Base-by-base conservation (phyloP, 1,140 invertebrate species). In the Saccostrea glomerata region DNA sequence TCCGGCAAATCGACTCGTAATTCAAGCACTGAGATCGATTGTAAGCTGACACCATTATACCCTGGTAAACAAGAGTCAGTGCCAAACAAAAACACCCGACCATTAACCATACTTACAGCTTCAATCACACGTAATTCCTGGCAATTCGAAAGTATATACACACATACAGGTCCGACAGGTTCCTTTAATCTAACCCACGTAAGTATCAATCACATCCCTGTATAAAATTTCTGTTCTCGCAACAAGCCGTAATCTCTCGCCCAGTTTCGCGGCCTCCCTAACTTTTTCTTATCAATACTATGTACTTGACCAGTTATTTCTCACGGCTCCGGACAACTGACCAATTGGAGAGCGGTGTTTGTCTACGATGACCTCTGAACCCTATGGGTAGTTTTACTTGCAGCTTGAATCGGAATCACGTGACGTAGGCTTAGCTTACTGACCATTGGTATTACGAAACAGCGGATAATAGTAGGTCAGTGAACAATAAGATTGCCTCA, bases 241-340 rank as follows among this genome's bases (percentile, higher is more conserved):
- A 77, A 77, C 70, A 77, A 77, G 25, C 30, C 25, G 70, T 77
- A 77, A 77, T 77, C 25, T 77, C 70, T 77, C 25, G 70, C 70
- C 25, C 70, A 30, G 25, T 30, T 36, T 77, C 70, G 70, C 70
- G 70, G 30, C 70, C 70, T 77, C 30, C 70, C 70, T 77, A 30
- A 77, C 70, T 77, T 77, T 77, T 77, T 77, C 70, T 77, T 77
- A 77, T 77, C 70, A 77, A 77, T 30, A 36, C 70, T 77, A 77
- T 30, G 70, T 77, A 77, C 70, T 77, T 77, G 70, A 77, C 70
- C 70, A 77, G 70, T 77, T 77, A 77, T 30, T 77, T 77, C 70
- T 77, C 25, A 77, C 70, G 25, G 70, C 70, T 77, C 70, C 70
- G 70, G 70, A 23, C 70, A 77, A 77, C 25, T 77, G 70, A 77